Percentiles rank a stretch among this genome's conserved stretches.
Evolutionary conservation across 2,888 invertebrate species (phyloP).

Genomic region (Drosophila suboccidentalis): DNA sequence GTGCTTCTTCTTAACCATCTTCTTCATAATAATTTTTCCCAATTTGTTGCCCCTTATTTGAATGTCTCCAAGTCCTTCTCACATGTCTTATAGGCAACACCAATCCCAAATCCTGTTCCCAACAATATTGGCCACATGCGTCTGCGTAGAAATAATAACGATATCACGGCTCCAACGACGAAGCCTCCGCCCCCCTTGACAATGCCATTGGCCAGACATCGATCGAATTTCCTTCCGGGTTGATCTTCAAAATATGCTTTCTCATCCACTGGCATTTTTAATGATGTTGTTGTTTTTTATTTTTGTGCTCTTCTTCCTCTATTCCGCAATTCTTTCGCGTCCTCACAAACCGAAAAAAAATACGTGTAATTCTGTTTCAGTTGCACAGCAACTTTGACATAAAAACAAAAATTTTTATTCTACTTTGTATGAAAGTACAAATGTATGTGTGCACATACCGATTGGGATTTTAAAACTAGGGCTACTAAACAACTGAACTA

Average conservation of each 20-base stretch:
- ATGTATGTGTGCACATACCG: slow-evolving; percentile 11
- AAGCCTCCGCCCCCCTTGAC: slow-evolving; percentile 74
- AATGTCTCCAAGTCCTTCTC: slow-evolving; percentile 60
- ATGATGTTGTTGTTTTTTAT: not conserved
- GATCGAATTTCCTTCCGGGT: slow-evolving; percentile 58
- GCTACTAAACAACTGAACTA: too few species aligned
- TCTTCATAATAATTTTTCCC: not conserved
- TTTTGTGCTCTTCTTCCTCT: not conserved
- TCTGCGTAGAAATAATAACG: slow-evolving; percentile 69
- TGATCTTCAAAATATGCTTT: slow-evolving; percentile 62
- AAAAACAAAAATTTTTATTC: slow-evolving; percentile 38
- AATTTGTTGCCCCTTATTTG: slow-evolving; percentile 27
- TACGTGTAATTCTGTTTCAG: not conserved
- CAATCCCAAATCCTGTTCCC: slow-evolving; percentile 72
- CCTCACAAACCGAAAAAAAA: slow-evolving; percentile 2
- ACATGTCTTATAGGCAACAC: slow-evolving; percentile 69
- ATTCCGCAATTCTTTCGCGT: not conserved
- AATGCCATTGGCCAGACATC: slow-evolving; percentile 68
- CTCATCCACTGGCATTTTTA: slow-evolving; percentile 46
- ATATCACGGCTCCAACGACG: slow-evolving; percentile 68
- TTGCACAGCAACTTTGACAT: slow-evolving; percentile 41
- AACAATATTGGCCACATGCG: slow-evolving; percentile 71
- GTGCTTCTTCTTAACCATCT: not conserved
- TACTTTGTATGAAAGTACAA: slow-evolving; percentile 22
- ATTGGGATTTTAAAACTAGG: slow-evolving; percentile 15